Conservation (phyloP, 2,113 vertebrate species). For the human region GRCh38 chr9:89383001-89383500, state of each 20-base stretch:
- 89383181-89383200: background rate
- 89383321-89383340: fast-evolving
- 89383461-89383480: background rate
- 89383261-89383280: background rate
- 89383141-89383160: background rate
- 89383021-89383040: background rate
- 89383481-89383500: background rate
- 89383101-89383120: background rate
- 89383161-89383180: background rate
- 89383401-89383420: background rate
- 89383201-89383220: background rate
- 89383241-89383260: background rate
- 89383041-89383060: too few relatives aligned
- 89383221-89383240: background rate
- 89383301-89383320: background rate
- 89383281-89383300: background rate
- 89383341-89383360: background rate
- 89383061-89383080: background rate
- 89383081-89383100: too few relatives aligned
- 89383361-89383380: background rate
- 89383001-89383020: background rate
- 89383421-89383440: background rate
- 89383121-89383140: background rate
- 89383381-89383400: background rate
- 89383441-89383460: background rate